These are phyloP conservation scores for Chrysodeixis includens DNA, from an alignment of 2,888 invertebrate genomes.

Conservation along the genomic window DNA sequence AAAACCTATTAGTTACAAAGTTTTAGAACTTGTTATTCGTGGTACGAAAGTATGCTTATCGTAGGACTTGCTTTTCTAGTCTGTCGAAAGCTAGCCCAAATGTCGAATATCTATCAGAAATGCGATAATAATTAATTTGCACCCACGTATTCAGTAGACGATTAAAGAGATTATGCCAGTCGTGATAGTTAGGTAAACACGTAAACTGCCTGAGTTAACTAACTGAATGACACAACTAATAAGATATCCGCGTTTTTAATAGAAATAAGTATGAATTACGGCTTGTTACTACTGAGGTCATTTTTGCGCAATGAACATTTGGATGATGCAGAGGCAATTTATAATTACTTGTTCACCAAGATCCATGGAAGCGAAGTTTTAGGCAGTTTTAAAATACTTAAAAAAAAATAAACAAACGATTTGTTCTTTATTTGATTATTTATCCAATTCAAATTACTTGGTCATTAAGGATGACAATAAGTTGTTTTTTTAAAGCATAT, in stretches of 20 bases:
- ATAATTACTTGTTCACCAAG: too few relatives aligned
- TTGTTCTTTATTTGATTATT: too few relatives aligned
- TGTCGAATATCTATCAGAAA: slow-evolving; percentile 60
- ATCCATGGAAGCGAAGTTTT: too few relatives aligned
- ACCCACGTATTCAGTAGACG: slow-evolving; percentile 24
- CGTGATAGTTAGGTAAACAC: slow-evolving; percentile 12
- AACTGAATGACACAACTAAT: background rate
- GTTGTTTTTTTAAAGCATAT: too few relatives aligned
- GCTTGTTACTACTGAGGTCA: too few relatives aligned
- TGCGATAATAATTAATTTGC: slow-evolving; percentile 48
- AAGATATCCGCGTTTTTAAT: background rate
- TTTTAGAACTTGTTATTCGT: slow-evolving; percentile 44
- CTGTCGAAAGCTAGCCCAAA: slow-evolving; percentile 59
- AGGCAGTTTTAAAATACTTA: too few relatives aligned
- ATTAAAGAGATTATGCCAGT: slow-evolving; percentile 32
- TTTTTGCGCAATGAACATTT: too few relatives aligned
- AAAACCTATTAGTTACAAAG: slow-evolving; percentile 32
- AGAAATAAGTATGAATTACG: background rate
- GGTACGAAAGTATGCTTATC: slow-evolving; percentile 53
- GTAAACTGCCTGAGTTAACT: slow-evolving; percentile 13
- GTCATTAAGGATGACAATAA: too few relatives aligned
- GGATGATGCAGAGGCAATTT: too few relatives aligned
- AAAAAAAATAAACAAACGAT: too few relatives aligned
- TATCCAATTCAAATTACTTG: too few relatives aligned
- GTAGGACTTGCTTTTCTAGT: slow-evolving; percentile 41